Evolutionary conservation across 2,113 vertebrate genomes (phyloP).

Genomic region (Scatophagus argus): DNA sequence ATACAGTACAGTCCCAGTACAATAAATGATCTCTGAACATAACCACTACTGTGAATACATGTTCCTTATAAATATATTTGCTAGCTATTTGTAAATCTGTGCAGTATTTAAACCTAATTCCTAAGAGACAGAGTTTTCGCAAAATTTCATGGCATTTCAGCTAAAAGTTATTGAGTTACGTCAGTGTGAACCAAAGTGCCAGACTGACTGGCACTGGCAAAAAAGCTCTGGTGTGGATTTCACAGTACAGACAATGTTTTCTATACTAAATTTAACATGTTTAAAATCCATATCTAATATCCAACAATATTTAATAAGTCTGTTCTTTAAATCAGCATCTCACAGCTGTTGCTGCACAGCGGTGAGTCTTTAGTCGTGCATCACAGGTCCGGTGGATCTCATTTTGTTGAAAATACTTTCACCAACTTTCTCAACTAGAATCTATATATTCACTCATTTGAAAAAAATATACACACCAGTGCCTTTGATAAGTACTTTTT

Average conservation of each 20-base stretch:
- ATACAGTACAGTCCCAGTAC: too few relatives aligned
- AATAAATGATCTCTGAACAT: too few relatives aligned
- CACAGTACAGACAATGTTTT: neutral
- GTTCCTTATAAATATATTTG: too few relatives aligned
- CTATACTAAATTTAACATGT: neutral
- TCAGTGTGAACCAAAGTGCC: neutral
- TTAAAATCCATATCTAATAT: neutral
- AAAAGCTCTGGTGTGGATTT: neutral
- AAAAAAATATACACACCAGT: neutral
- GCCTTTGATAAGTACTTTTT: neutral
- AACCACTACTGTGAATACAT: too few relatives aligned
- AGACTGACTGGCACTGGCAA: neutral
- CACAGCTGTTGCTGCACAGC: neutral
- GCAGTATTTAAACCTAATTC: too few relatives aligned
- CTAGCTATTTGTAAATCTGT: too few relatives aligned
- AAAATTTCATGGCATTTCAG: neutral
- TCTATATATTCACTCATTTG: too few relatives aligned
- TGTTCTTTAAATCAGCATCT: neutral
- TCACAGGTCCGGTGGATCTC: conserved; percentile 1
- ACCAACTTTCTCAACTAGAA: neutral
- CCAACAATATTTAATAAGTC: neutral
- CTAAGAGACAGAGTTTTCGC: too few relatives aligned
- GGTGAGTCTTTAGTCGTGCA: conserved; percentile 4
- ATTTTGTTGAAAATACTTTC: neutral
- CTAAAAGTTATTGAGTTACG: neutral